Base-by-base conservation (phyloP, 2,113 vertebrate genomes). In the Thymallus thymallus region DNA sequence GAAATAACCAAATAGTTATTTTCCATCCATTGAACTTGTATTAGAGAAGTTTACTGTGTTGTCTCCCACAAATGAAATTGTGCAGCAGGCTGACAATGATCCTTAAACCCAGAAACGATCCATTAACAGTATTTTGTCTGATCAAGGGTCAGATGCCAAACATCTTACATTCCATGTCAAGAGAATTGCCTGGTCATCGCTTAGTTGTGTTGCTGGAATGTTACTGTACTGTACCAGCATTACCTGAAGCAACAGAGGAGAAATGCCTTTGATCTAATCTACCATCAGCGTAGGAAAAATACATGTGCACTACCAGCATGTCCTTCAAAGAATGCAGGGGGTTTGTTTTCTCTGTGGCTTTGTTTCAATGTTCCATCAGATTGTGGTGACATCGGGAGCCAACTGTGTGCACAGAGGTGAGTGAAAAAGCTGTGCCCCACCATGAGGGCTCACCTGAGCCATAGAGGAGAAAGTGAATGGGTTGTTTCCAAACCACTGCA, bases 401-500 rank as follows among this genome's bases (percentile, higher is more conserved):
- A 81, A 76, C 80, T 29, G 32, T 65, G 45, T 68, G 61, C 16
- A 75, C 30, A 16, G 46, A 71, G 60, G 23, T 56, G 76, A 60
- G 45, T 70, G 63, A 74, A 51, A 4, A 65, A 71, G 75, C 70
- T 51, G 12, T 5, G 72, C 74, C 81, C 66, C 80, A 60, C 67
- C 82, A 76, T 63, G 3, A 74, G 56, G 77, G 70, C 76, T 86
- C 73, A 63, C 66, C 72, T 68, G 2, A 55, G 72, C 73, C 66
- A 78, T 66, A 45, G 61, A 76, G 72, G 12, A 68, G 76, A 86
- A 83, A 86, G 87, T 76, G 80, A 86, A 84, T 82, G 73, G 80
- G 79, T 88, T 83, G 80, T 90, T 85, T 90, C 89, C 82, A 89
- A 90, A 91, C 81, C 76, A 76, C 81, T 78, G 87, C 83, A 84